These are phyloP conservation scores for Lacanobia wlatinum DNA, from an alignment of 2,888 invertebrate genomes.

Conservation along the genomic window DNA sequence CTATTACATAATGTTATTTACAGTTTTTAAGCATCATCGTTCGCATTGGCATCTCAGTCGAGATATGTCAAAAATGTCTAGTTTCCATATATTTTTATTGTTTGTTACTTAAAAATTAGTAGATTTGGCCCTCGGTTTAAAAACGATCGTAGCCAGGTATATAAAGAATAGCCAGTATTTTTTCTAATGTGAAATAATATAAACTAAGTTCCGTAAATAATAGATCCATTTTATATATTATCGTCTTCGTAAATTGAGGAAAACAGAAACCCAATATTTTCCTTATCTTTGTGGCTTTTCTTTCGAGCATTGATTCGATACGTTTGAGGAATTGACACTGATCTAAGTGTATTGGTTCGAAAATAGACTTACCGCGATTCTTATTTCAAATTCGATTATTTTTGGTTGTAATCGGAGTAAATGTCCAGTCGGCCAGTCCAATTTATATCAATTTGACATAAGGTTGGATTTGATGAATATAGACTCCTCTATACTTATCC, in stretches of 20 bases:
- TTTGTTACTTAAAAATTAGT: too few relatives aligned
- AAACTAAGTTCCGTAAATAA: slow-evolving; percentile 5
- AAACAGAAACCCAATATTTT: slow-evolving; percentile 49
- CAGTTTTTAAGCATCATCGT: too few relatives aligned
- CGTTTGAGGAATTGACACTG: slow-evolving; percentile 36
- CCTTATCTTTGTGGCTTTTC: slow-evolving; percentile 20
- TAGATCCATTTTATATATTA: slow-evolving; percentile 16
- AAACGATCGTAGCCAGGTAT: too few relatives aligned
- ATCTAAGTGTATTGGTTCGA: slow-evolving; percentile 33
- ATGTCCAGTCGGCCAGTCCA: neutral
- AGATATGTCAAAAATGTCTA: too few relatives aligned
- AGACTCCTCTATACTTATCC: too few relatives aligned
- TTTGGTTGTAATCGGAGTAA: neutral
- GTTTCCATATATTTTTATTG: too few relatives aligned
- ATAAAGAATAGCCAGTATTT: neutral
- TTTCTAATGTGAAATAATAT: neutral
- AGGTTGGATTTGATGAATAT: neutral
- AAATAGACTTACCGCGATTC: slow-evolving; percentile 21
- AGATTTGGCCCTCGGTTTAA: too few relatives aligned
- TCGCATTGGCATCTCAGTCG: too few relatives aligned
- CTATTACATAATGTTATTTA: too few relatives aligned
- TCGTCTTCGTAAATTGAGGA: slow-evolving; percentile 37
- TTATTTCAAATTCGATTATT: slow-evolving; percentile 25
- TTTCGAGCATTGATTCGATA: slow-evolving; percentile 31
- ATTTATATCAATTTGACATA: neutral